Conservation (phyloP, 2,888 invertebrate genomes). For the Onthophagus sagittarius region DNA sequence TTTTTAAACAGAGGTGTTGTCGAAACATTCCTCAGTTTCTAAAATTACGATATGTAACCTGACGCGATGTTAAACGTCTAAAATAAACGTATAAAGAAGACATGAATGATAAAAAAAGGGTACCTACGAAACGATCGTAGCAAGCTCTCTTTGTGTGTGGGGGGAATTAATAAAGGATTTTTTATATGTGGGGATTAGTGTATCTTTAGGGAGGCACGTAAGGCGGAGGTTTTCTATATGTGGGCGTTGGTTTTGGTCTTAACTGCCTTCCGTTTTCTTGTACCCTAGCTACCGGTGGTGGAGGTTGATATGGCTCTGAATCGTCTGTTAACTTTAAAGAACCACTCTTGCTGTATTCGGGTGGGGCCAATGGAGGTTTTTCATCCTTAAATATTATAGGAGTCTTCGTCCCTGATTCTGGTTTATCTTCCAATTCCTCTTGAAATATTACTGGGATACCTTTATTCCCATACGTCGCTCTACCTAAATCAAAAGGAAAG, state of each 20-base stretch:
- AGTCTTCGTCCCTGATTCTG: slow-evolving; percentile 83
- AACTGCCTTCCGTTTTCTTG: slow-evolving; percentile 71
- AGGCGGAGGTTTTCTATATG: slow-evolving; percentile 93
- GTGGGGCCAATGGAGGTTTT: slow-evolving; percentile 86
- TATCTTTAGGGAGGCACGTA: slow-evolving; percentile 91
- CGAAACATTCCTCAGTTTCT: neutral
- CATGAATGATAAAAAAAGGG: neutral
- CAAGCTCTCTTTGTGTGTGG: neutral
- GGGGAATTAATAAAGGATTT: neutral
- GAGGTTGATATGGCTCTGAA: slow-evolving; percentile 82
- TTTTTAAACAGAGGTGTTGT: neutral
- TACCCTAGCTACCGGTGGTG: slow-evolving; percentile 75
- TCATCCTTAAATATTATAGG: slow-evolving; percentile 94
- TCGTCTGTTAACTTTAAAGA: slow-evolving; percentile 50
- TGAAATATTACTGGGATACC: slow-evolving; percentile 92
- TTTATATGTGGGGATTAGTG: neutral
- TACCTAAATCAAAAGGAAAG: neutral
- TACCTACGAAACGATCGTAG: neutral
- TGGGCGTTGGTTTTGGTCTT: slow-evolving; percentile 80
- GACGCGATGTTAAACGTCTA: neutral
- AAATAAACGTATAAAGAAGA: neutral
- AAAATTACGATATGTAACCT: neutral
- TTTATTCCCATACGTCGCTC: slow-evolving; percentile 22
- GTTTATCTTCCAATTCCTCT: slow-evolving; percentile 93
- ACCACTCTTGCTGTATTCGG: slow-evolving; percentile 62